Evolutionary conservation across 2,888 invertebrate genomes (phyloP).

Genomic region (Neoascia interrupta): DNA sequence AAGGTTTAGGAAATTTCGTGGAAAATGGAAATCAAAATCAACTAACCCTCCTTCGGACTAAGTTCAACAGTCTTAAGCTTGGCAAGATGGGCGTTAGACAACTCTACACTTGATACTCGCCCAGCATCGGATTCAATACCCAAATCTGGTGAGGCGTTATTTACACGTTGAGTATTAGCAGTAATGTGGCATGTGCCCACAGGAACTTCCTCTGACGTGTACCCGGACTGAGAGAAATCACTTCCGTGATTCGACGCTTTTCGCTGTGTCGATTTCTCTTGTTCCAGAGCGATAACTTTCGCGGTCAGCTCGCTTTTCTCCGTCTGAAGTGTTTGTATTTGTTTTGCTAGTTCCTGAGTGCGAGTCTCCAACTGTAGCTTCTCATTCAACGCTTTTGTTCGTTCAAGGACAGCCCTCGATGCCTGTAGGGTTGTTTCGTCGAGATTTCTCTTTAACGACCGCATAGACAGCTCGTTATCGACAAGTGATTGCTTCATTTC

Average conservation of each 20-base stretch:
- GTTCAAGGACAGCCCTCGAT: slow-evolving; percentile 87
- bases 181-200: slow-evolving; percentile 59
- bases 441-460: slow-evolving; percentile 84
- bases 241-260: slow-evolving; percentile 75
- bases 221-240: slow-evolving; percentile 79
- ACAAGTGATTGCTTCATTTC: slow-evolving; percentile 78
- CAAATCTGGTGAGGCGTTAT: slow-evolving; percentile 88
- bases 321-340: slow-evolving; percentile 72
- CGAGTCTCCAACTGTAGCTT: slow-evolving; percentile 83
- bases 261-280: slow-evolving; percentile 77
- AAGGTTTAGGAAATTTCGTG: background rate
- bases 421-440: slow-evolving; percentile 87
- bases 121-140: slow-evolving; percentile 92
- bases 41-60: slow-evolving; percentile 65
- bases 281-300: slow-evolving; percentile 72
- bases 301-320: slow-evolving; percentile 75
- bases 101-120: slow-evolving; percentile 82
- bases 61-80: slow-evolving; percentile 80
- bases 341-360: slow-evolving; percentile 73
- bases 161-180: slow-evolving; percentile 73
- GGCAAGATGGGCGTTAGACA: slow-evolving; percentile 75
- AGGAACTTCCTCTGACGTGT: slow-evolving; percentile 80
- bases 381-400: slow-evolving; percentile 87
- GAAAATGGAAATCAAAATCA: slow-evolving; percentile 4
- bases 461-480: slow-evolving; percentile 81